A percentile compares a stretch with the other conserved stretches of the same genome.
phyloP scores from a whole-genome alignment of 2,888 invertebrate genomes.

The Theristus sp. region DNA sequence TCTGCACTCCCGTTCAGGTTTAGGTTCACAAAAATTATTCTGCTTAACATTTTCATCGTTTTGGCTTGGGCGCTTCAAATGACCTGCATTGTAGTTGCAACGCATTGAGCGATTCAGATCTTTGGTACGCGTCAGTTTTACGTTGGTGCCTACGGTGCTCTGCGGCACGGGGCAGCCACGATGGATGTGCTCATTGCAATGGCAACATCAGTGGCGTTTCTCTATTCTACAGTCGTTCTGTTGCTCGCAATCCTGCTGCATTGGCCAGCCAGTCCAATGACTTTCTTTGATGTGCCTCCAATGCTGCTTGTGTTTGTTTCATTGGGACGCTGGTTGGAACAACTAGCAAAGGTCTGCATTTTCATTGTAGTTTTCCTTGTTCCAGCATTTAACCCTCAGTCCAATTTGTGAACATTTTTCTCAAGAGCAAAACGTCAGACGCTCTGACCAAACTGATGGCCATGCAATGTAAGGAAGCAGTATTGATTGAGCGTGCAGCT shows the following conservation, averaged over 20 bases:
- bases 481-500: constrained; percentile 50
- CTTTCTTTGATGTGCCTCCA: constrained; percentile 97
- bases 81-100: too few species aligned
- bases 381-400: too few species aligned
- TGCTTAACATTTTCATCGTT: too few species aligned
- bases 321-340: constrained; percentile 87
- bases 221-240: constrained; percentile 57
- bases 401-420: too few species aligned
- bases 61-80: too few species aligned
- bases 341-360: constrained; percentile 78
- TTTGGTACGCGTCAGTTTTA: constrained; percentile 93
- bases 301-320: constrained; percentile 95
- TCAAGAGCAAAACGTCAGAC: constrained; percentile 96
- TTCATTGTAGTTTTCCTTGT: too few species aligned
- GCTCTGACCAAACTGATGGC: constrained; percentile 80
- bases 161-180: constrained; percentile 75
- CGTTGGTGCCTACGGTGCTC: constrained; percentile 70
- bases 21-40: constrained; percentile 3
- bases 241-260: constrained; percentile 56
- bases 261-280: constrained; percentile 66
- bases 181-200: constrained; percentile 97
- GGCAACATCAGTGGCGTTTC: constrained; percentile 85
- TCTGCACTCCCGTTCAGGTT: constrained; percentile 87
- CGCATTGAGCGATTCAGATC: too few species aligned
- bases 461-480: constrained; percentile 82